These are phyloP conservation scores for Nephotettix cincticeps DNA, from an alignment of 1,140 invertebrate species.

Conservation along the genomic window DNA sequence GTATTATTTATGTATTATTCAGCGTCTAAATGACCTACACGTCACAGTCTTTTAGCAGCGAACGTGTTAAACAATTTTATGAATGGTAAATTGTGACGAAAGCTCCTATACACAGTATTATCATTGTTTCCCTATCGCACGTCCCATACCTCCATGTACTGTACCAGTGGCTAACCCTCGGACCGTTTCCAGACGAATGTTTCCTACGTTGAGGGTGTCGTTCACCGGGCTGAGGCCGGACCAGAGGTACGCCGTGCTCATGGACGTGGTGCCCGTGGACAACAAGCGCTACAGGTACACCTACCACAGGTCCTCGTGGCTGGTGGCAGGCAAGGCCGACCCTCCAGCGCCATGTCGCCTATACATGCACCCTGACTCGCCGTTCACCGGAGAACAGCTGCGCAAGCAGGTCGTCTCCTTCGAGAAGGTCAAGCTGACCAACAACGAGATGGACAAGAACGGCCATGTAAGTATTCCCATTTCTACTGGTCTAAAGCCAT, in stretches of 20 bases:
- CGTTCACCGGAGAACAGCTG: slow-evolving; percentile 94
- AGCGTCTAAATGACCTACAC: no score
- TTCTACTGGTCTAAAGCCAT: no score
- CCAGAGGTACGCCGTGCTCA: slow-evolving; percentile 84
- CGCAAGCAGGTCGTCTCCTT: slow-evolving; percentile 97
- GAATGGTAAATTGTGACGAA: no score
- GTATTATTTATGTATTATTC: no score
- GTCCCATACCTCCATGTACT: no score
- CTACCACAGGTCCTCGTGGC: slow-evolving; percentile 96
- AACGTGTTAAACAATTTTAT: no score
- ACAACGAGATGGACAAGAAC: slow-evolving; percentile 96
- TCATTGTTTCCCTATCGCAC: no score
- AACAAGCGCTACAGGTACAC: slow-evolving; percentile 98
- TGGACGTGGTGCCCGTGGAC: slow-evolving; percentile 97
- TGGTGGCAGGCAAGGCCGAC: slow-evolving; percentile 98
- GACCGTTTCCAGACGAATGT: slow-evolving; percentile 96
- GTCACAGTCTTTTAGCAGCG: no score
- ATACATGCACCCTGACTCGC: slow-evolving; percentile 96
- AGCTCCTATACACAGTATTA: no score
- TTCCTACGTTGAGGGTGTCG: slow-evolving; percentile 92
- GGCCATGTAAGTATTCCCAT: slow-evolving; percentile 43
- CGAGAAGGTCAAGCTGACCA: slow-evolving; percentile 99
- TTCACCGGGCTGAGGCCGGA: slow-evolving; percentile 77
- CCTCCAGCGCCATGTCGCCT: slow-evolving; percentile 91
- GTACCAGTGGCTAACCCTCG: no score